A percentile compares a stretch with the other conserved stretches of the same genome.
Conservation (phyloP, 2,888 invertebrate genomes). For the Pseudoips prasinana region DNA sequence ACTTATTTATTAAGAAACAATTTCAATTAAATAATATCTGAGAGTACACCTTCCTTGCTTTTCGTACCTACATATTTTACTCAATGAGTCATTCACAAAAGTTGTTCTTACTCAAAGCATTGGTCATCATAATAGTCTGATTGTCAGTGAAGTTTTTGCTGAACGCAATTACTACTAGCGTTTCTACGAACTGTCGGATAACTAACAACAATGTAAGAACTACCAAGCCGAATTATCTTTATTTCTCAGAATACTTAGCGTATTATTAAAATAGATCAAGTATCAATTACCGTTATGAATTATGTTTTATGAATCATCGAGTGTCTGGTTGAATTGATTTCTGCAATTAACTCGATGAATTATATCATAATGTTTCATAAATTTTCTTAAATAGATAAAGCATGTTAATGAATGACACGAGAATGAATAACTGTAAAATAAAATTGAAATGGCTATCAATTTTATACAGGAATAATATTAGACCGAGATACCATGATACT, state of each 20-base stretch:
- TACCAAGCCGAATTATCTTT: conserved; percentile 41
- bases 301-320: conserved; percentile 23
- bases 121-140: conserved; percentile 57
- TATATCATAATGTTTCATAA: conserved; percentile 21
- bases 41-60: too few relatives aligned
- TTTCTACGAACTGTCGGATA: conserved; percentile 42
- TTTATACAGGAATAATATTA: too few relatives aligned
- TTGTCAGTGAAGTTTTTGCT: conserved; percentile 64
- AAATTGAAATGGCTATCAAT: too few relatives aligned
- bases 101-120: conserved; percentile 58
- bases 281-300: conserved; percentile 18
- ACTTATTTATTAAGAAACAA: too few relatives aligned
- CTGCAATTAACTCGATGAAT: conserved; percentile 14
- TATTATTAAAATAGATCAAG: conserved; percentile 39
- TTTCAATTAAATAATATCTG: too few relatives aligned
- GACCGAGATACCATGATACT: too few relatives aligned
- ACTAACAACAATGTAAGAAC: conserved; percentile 29
- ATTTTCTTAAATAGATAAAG: conserved; percentile 16
- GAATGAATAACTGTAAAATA: conserved; percentile 14
- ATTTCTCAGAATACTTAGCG: conserved; percentile 41
- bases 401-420: conserved; percentile 19
- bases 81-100: conserved; percentile 55
- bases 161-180: conserved; percentile 50
- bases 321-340: conserved; percentile 10
- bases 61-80: too few relatives aligned